These are phyloP conservation scores for Drosophila picticornis DNA, from an alignment of 2,888 invertebrate species.

Conservation along the genomic window DNA sequence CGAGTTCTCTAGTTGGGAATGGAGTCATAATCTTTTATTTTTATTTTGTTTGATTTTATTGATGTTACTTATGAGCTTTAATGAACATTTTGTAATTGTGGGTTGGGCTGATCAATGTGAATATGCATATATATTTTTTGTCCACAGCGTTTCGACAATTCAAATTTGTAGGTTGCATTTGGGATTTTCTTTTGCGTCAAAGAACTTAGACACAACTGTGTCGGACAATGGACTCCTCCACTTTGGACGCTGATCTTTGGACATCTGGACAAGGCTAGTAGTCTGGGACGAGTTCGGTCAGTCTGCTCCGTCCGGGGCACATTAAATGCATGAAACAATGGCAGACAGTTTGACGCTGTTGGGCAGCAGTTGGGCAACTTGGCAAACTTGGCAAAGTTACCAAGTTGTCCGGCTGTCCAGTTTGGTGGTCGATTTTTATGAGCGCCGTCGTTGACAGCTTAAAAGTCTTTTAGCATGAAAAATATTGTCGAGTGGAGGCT, in stretches of 20 bases:
- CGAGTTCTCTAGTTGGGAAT: neutral
- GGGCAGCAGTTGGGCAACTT: conserved; percentile 44
- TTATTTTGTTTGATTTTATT: neutral
- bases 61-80: conserved; percentile 1
- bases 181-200: neutral
- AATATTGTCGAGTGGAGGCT: conserved; percentile 67
- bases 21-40: neutral
- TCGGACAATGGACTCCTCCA: conserved; percentile 1
- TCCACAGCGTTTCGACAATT: neutral
- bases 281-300: neutral
- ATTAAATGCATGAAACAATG: conserved; percentile 78
- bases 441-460: conserved; percentile 76
- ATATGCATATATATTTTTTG: neutral
- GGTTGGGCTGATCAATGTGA: neutral
- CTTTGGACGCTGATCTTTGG: neutral
- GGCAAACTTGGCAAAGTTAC: conserved; percentile 24
- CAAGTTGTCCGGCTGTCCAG: conserved; percentile 34
- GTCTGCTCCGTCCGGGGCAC: conserved; percentile 35
- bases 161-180: neutral
- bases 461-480: conserved; percentile 79
- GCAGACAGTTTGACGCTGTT: conserved; percentile 79
- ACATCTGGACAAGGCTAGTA: conserved; percentile 16
- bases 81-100: neutral
- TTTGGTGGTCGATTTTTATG: conserved; percentile 78
- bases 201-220: neutral